Conservation (phyloP, 2,888 invertebrate species). For the Xylota sylvarum region DNA sequence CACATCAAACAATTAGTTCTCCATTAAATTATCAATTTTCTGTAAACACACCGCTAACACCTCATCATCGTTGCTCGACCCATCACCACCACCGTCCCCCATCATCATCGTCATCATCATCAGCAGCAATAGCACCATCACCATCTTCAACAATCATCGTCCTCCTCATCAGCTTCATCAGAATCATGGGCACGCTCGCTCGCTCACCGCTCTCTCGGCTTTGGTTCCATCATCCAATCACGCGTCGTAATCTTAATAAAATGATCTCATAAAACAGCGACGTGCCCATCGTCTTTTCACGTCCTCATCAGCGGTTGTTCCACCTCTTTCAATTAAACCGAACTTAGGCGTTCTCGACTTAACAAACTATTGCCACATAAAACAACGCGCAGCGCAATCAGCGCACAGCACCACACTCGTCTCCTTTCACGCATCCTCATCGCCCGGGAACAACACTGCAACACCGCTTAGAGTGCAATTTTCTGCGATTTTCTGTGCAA, state of each 20-base stretch:
- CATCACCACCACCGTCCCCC: conserved; percentile 50
- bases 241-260: conserved; percentile 76
- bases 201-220: conserved; percentile 37
- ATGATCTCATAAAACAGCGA: conserved; percentile 76
- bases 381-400: conserved; percentile 53
- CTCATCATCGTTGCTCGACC: conserved; percentile 66
- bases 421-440: conserved; percentile 27
- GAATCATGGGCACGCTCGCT: conserved; percentile 62
- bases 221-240: conserved; percentile 70
- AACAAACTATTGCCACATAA: conserved; percentile 69
- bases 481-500: conserved; percentile 49
- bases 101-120: conserved; percentile 19
- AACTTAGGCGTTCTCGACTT: conserved; percentile 75
- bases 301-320: conserved; percentile 73
- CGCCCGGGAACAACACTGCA: background rate
- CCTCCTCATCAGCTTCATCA: conserved; percentile 57
- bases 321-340: conserved; percentile 78
- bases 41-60: conserved; percentile 73
- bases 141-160: conserved; percentile 57
- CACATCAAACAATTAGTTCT: conserved; percentile 71
- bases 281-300: conserved; percentile 71
- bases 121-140: conserved; percentile 29
- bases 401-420: conserved; percentile 25
- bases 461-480: conserved; percentile 21
- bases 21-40: conserved; percentile 73